Percentiles rank a stretch among this genome's conserved stretches.
Conservation (phyloP, 2,113 vertebrate species). For the Amphiprion percula region DNA sequence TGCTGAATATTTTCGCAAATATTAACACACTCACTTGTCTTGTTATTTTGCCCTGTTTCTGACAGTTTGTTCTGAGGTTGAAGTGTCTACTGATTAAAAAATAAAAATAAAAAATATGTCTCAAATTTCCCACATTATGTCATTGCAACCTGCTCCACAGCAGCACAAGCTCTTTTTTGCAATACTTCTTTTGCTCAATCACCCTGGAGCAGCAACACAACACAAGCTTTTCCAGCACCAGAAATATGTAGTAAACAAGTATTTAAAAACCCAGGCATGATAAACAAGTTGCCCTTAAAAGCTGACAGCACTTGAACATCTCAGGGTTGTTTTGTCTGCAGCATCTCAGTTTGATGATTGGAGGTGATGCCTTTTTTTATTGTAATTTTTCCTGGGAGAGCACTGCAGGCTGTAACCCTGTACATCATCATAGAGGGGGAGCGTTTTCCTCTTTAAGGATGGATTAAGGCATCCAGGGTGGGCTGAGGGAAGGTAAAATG, state of each 20-base stretch:
- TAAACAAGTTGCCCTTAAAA: not conserved
- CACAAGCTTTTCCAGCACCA: constrained; percentile 2
- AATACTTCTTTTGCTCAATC: not conserved
- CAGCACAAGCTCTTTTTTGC: not conserved
- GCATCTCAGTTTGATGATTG: constrained; percentile 10
- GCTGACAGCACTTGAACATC: constrained; percentile 15
- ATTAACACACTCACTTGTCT: no score
- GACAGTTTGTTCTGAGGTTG: not conserved
- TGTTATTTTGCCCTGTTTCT: no score
- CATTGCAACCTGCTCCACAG: not conserved
- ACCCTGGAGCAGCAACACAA: not conserved
- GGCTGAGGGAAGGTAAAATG: constrained; percentile 80
- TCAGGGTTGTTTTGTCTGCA: not conserved
- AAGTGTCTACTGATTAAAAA: not conserved
- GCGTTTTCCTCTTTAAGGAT: constrained; percentile 63
- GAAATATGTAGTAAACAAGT: constrained; percentile 6
- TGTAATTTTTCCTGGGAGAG: constrained; percentile 38
- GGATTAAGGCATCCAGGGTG: constrained; percentile 80
- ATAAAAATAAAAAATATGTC: not conserved
- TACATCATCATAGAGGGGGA: constrained; percentile 54
- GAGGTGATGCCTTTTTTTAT: constrained; percentile 32
- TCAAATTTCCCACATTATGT: constrained; percentile 7
- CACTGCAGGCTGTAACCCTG: constrained; percentile 48
- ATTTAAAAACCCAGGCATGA: not conserved
- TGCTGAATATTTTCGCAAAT: no score